Evolutionary conservation across 2,113 vertebrate genomes (phyloP).

Genomic region (Callipepla squamata): DNA sequence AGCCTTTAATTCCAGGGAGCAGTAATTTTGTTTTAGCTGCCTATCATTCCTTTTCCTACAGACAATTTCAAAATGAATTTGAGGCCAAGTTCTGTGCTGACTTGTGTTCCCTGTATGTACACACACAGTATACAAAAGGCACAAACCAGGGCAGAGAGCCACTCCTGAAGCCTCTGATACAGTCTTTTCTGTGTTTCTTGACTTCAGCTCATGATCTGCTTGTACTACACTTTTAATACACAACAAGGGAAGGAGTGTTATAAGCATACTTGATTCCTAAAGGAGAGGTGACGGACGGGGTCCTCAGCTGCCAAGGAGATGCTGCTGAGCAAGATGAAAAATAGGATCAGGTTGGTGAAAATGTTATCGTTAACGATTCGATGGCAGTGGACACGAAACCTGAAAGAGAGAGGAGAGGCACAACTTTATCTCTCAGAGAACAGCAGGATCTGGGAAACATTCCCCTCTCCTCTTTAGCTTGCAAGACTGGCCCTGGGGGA

Average conservation of each 20-base stretch:
- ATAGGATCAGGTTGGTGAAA: slow-evolving; percentile 99
- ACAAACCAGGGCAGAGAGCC: not conserved
- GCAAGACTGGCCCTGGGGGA: not conserved
- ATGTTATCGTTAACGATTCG: slow-evolving; percentile 97
- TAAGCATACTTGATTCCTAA: slow-evolving; percentile 90
- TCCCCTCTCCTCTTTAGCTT: not conserved
- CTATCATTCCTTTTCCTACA: not conserved
- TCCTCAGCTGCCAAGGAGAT: slow-evolving; percentile 97
- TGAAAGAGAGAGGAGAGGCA: slow-evolving; percentile 65
- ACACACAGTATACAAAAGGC: not conserved
- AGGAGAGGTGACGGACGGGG: slow-evolving; percentile 91
- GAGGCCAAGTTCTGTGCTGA: slow-evolving; percentile 7
- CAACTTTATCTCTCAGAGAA: not conserved
- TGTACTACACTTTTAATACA: not conserved
- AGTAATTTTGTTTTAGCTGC: not conserved
- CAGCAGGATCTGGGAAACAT: not conserved
- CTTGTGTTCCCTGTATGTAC: not conserved
- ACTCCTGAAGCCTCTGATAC: not conserved
- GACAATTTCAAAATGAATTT: not conserved
- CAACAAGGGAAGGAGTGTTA: not conserved
- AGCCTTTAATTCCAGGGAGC: not conserved
- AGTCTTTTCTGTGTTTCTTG: not conserved
- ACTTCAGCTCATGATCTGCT: not conserved
- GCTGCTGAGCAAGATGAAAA: slow-evolving; percentile 99
- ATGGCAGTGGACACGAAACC: slow-evolving; percentile 96